phyloP scores from a whole-genome alignment of 2,797 vertebrate genomes.

The Falco naumanni region DNA sequence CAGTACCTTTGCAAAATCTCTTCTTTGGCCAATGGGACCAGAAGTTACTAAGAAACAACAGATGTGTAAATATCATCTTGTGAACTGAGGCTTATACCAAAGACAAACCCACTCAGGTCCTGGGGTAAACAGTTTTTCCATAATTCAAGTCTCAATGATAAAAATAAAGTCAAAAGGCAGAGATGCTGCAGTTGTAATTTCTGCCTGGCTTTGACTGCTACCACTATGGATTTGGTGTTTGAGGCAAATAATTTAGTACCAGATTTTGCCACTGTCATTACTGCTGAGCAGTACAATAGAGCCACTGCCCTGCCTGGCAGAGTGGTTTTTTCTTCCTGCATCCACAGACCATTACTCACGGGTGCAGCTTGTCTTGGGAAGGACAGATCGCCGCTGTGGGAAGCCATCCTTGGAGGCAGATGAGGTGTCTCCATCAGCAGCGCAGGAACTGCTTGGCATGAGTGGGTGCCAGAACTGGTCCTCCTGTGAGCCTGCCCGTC shows the following conservation, averaged over 20 bases:
- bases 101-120: neutral
- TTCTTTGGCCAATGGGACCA: neutral
- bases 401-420: neutral
- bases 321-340: neutral
- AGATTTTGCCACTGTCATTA: neutral
- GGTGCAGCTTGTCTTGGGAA: neutral
- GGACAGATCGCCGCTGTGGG: neutral
- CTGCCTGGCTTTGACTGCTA: neutral
- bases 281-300: neutral
- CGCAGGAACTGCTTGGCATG: fast-evolving
- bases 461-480: neutral
- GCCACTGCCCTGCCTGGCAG: neutral
- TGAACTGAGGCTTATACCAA: neutral
- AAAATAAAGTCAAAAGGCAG: neutral
- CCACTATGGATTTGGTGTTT: neutral
- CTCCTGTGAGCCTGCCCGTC: fast-evolving
- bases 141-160: neutral
- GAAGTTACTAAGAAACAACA: neutral
- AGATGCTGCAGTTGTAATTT: neutral
- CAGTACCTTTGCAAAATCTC: neutral
- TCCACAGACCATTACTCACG: neutral
- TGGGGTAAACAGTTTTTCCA: neutral
- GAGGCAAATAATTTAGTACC: neutral
- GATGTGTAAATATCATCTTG: neutral
- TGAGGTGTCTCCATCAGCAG: neutral